phyloP scores from a whole-genome alignment of 2,113 vertebrate species.

The Tenebrosternarchus preto region DNA sequence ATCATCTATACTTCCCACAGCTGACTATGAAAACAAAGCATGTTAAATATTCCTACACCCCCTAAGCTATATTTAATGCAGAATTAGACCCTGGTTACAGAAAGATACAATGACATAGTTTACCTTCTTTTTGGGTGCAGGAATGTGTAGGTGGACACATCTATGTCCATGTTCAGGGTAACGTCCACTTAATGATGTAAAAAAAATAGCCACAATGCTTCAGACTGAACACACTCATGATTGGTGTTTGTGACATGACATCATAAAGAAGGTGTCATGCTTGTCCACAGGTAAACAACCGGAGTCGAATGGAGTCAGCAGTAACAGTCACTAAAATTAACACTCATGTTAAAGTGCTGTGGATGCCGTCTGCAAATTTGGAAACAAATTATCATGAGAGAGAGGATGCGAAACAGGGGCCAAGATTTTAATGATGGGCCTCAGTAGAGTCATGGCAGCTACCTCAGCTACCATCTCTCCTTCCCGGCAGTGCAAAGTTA shows the following conservation, averaged over 20 bases:
- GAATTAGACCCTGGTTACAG: not conserved
- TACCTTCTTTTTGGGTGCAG: not conserved
- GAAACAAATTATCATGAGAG: too few species aligned
- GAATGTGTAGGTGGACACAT: not conserved
- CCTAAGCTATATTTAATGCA: not conserved
- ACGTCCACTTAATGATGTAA: not conserved
- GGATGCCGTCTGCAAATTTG: too few species aligned
- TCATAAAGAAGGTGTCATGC: too few species aligned
- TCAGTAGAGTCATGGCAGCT: too few species aligned
- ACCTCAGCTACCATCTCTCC: too few species aligned
- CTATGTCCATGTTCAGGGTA: not conserved
- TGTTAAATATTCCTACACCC: conserved; percentile 11
- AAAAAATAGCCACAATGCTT: not conserved
- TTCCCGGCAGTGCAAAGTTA: too few species aligned
- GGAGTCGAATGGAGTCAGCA: too few species aligned
- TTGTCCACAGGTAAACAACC: too few species aligned
- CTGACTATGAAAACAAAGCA: conserved; percentile 23
- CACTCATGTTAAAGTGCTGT: too few species aligned
- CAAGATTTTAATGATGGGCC: too few species aligned
- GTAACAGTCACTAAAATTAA: too few species aligned
- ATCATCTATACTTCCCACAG: conserved; percentile 13
- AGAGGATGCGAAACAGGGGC: too few species aligned
- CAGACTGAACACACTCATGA: not conserved
- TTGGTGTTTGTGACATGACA: not conserved
- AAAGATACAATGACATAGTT: conserved; percentile 1